These are phyloP conservation scores for Nasua narica DNA, from an alignment of 2,797 vertebrate genomes.

Conservation along the genomic window DNA sequence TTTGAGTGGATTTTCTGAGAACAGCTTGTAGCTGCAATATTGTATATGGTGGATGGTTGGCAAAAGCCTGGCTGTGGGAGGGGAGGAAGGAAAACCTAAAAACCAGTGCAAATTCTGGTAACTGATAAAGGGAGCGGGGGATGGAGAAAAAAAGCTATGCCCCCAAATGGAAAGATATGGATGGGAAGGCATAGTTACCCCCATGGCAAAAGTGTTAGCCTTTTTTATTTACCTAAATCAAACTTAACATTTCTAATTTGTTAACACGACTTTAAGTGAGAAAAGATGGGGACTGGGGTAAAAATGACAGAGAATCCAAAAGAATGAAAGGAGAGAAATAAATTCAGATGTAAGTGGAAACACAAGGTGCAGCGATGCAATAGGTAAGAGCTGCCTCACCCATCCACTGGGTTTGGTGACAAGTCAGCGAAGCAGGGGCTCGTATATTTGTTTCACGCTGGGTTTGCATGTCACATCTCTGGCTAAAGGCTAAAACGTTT, in stretches of 20 bases:
- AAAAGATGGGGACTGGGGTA: not conserved
- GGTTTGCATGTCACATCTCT: fast-evolving
- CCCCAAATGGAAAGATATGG: not conserved
- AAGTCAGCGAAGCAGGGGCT: fast-evolving
- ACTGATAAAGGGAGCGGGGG: not conserved
- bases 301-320: not conserved
- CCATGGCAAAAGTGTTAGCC: not conserved
- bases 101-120: not conserved
- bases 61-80: conserved; percentile 54
- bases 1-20: conserved; percentile 74
- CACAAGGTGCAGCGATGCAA: not conserved
- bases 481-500: not conserved
- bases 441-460: not conserved
- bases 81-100: not conserved
- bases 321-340: not conserved
- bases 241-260: not conserved
- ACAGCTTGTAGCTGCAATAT: conserved; percentile 69
- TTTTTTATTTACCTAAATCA: not conserved
- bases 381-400: too few relatives aligned
- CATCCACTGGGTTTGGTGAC: fast-evolving
- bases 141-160: not conserved
- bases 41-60: conserved; percentile 66
- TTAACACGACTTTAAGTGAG: not conserved
- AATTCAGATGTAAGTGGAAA: not conserved
- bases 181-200: not conserved